Evolutionary conservation across 2,797 vertebrate species (phyloP).

Genomic region (Chiloscyllium punctatum): DNA sequence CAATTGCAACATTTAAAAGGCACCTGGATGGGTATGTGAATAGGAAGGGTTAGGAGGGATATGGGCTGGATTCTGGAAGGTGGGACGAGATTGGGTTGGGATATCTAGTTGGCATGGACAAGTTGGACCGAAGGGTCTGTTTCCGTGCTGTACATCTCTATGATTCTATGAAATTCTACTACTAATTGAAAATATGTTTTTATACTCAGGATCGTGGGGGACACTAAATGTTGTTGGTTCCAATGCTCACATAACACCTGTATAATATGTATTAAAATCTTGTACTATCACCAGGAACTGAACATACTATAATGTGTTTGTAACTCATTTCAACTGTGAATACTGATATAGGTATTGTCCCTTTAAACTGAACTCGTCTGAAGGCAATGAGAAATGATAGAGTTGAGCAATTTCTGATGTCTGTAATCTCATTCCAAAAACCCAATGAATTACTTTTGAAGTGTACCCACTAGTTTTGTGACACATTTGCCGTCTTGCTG

Average conservation of each 20-base stretch:
- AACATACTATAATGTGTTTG: not conserved
- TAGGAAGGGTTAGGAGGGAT: no score
- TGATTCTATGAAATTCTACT: not conserved
- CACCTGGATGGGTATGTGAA: no score
- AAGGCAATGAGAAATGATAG: not conserved
- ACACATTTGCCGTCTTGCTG: not conserved
- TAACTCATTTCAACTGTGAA: not conserved
- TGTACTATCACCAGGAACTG: not conserved
- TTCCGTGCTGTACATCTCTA: no score
- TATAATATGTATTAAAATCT: not conserved
- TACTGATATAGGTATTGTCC: not conserved
- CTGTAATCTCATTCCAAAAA: not conserved
- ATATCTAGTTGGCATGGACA: no score
- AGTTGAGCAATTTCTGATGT: not conserved
- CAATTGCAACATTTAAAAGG: no score
- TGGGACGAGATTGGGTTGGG: no score
- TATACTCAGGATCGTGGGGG: not conserved
- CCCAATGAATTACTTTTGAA: not conserved
- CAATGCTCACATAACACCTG: not conserved
- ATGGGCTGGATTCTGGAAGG: no score
- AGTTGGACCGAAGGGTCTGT: no score
- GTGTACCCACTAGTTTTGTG: not conserved
- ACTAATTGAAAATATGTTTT: not conserved
- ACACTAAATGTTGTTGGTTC: not conserved
- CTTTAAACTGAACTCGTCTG: not conserved